Evolutionary conservation across 1,140 invertebrate species (phyloP), one percentile per base, ranked within the genome.

Genomic region (Hypsibius dujardini): DNA sequence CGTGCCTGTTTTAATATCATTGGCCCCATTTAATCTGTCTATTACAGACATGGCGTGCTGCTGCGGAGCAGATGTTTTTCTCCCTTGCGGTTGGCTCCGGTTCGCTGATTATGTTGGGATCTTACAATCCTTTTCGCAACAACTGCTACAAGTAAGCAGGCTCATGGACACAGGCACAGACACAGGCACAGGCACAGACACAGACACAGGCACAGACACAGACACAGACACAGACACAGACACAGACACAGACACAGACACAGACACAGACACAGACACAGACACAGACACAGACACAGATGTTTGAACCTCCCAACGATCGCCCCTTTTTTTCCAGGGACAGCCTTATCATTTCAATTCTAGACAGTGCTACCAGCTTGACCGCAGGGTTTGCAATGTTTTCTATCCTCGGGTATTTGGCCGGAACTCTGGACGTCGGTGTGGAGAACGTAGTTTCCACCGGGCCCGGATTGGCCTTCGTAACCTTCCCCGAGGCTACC

Each of bases 261-360:
- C 28, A 28, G 28, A 28, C 28, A 28, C 28, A 28, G 28, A 28
- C 28, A 28, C 28, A 28, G 28, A 28, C 28, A 28, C 28, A 28
- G 28, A 28, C 28, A 28, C 28, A 28, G 28, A 28, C 28, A 28
- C 28, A 28, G 28, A 0, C 28, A 28, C 0, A 28, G 28, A 28
- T 28, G 28, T 28, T 28, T 28, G 28, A 28, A 28, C 28, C 28
- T 28, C 28, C 28, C 28, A 28, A 28, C 28, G 50, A 12, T 12
- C 7, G n/a, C 7, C n/a, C n/a, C 50, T 12, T 12, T 56, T 56
- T n/a, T 56, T 56, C 50, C 72, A 86, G 87, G 75, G 87, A 89
- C 75, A 86, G 87, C 0, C 83, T 87, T 76, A 87, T 89, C 46
- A 85, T 90, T 0, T 88, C 87, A 1, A 84, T 79, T 14, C 47